Evolutionary conservation across 2,797 vertebrate genomes (phyloP).

Genomic region (Malacoraja senta): DNA sequence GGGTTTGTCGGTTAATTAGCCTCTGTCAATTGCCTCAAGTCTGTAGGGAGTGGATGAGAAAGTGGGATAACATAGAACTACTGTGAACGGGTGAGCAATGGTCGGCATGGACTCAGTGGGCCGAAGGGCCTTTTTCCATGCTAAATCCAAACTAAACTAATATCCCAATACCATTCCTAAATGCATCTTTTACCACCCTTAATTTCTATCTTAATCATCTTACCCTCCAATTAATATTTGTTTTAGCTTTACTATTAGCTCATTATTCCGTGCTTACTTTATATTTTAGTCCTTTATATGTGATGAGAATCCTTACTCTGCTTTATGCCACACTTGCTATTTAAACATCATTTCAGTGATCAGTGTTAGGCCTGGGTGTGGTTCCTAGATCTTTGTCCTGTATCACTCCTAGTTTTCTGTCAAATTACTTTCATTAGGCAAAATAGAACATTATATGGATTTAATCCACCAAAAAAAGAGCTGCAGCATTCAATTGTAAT

Average conservation of each 20-base stretch:
- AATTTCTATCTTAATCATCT: not conserved
- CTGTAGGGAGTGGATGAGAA: no score
- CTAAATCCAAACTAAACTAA: not conserved
- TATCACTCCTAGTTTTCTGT: not conserved
- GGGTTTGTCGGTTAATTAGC: no score
- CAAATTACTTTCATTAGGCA: not conserved
- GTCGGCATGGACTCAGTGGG: no score
- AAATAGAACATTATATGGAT: not conserved
- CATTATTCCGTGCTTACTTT: not conserved
- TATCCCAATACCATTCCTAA: not conserved
- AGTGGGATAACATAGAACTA: not conserved
- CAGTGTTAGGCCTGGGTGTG: not conserved
- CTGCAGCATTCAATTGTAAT: not conserved
- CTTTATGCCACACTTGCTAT: not conserved
- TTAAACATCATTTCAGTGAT: not conserved
- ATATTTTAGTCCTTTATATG: not conserved
- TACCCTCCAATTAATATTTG: not conserved
- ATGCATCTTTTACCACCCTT: not conserved
- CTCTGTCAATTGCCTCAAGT: no score
- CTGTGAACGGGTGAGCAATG: no score
- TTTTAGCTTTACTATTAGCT: no score
- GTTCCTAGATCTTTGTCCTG: not conserved
- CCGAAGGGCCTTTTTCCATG: no score
- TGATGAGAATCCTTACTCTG: not conserved
- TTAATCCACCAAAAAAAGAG: not conserved